phyloP scores from a whole-genome alignment of 2,797 vertebrate species.

The Leuciscus waleckii region DNA sequence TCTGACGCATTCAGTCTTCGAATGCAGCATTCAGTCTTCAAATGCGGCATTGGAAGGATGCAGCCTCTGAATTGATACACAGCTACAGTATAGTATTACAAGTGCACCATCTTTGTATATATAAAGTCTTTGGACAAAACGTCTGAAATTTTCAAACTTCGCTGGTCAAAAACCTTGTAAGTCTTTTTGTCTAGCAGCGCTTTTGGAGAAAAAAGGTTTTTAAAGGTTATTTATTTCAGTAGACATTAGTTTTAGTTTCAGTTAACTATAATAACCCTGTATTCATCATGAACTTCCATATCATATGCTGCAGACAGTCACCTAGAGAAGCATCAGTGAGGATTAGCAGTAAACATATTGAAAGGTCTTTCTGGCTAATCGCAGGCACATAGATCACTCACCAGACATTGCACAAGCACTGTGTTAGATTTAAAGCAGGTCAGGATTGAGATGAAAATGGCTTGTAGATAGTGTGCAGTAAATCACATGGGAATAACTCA shows the following conservation, averaged over 20 bases:
- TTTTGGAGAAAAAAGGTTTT: no score
- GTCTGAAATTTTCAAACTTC: no score
- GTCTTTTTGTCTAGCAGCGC: no score
- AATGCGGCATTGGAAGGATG: no score
- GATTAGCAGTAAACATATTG: background rate
- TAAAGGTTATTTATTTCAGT: background rate
- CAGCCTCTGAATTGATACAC: no score
- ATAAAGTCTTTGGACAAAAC: no score
- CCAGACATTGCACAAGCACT: slow-evolving; percentile 6
- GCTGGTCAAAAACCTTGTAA: no score
- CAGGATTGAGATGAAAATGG: slow-evolving; percentile 50
- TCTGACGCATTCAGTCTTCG: no score
- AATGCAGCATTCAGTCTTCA: no score
- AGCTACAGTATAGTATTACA: no score
- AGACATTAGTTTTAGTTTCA: background rate
- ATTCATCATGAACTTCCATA: background rate
- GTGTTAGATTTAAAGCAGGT: slow-evolving; percentile 37
- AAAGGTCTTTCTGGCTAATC: slow-evolving; percentile 18
- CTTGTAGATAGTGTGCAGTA: slow-evolving; percentile 33
- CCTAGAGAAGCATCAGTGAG: background rate
- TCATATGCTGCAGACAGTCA: background rate
- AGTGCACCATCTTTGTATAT: no score
- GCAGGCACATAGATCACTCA: slow-evolving; percentile 26
- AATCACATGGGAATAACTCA: slow-evolving; percentile 36
- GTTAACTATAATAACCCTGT: background rate